Evolutionary conservation across 2,113 vertebrate genomes (phyloP).

Genomic region (Percina caprodes): DNA sequence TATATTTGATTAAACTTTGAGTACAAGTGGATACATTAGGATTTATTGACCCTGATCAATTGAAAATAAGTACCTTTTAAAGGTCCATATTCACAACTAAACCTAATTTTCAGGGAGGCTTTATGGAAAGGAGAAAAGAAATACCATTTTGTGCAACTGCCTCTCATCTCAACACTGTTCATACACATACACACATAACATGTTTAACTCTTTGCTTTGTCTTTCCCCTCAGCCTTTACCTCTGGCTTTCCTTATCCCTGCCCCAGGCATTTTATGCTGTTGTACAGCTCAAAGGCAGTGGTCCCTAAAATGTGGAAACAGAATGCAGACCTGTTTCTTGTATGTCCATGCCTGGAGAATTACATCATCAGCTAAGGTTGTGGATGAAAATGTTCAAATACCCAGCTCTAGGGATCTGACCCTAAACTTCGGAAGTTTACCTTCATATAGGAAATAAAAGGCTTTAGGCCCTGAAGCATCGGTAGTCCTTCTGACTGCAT

Average conservation of each 20-base stretch:
- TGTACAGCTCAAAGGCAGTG: conserved; percentile 44
- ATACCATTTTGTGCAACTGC: background rate
- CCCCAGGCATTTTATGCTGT: conserved; percentile 57
- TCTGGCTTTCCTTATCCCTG: conserved; percentile 59
- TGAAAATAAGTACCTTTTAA: background rate
- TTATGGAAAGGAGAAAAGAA: background rate
- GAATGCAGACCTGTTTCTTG: conserved; percentile 1
- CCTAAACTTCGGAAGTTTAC: conserved; percentile 46
- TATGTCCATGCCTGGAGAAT: conserved; percentile 15
- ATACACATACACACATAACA: no score
- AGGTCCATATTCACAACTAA: background rate
- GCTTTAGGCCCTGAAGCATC: conserved; percentile 20
- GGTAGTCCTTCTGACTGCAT: background rate
- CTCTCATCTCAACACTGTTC: background rate
- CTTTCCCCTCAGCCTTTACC: conserved; percentile 39
- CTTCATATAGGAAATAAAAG: conserved; percentile 31
- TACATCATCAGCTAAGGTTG: conserved; percentile 31
- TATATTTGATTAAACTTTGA: background rate
- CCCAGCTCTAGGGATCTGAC: background rate
- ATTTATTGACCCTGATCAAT: background rate
- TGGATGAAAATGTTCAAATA: conserved; percentile 29
- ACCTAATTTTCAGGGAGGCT: background rate
- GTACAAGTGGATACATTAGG: background rate
- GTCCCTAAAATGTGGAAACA: conserved; percentile 45
- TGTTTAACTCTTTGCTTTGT: conserved; percentile 9